Evolutionary conservation across 2,113 vertebrate genomes (phyloP), one percentile per base, ranked within the genome.

Genomic region (Benitochromis conjunctus): DNA sequence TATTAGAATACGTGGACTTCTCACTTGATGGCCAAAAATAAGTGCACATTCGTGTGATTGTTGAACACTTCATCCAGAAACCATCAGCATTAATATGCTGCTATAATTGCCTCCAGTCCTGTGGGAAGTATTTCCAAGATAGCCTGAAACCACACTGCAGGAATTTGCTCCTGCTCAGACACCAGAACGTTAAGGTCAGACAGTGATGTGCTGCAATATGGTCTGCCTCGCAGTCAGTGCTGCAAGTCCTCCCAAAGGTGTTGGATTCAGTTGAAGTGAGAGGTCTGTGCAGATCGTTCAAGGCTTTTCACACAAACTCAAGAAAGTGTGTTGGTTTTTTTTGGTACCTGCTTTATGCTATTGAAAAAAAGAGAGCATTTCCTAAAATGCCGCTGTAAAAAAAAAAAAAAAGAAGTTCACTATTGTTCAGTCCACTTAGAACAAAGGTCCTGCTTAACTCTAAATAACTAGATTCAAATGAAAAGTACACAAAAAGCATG

Each of bases 181-280:
- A 53, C 71, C 71, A 53, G 26, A 76, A 76, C 18, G 46, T 76
- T 76, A 51, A 76, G 71, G 71, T 76, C 69, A 76, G 24, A 76
- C 46, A 76, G 24, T 53, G 71, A 76, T 76, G 71, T 76, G 71
- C 18, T 53, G 71, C 46, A 76, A 34, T 34, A 76, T 76, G 71
- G 46, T 31, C 71, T 53, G 26, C 46, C 46, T 76, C 3, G 2
- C 26, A 76, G 9, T 76, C 46, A 34, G 26, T 12, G 46, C 43
- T 76, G 46, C 41, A 76, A n/a, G 46, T 53, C 9, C 36, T 56
- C 21, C 58, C 34, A 76, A 34, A 80, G 18, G 13, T 62, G 13
- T 18, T 31, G 9, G 31, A 74, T 11, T 29, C 26, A 51, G 12
- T 81, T 66, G 16, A 38, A 9, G 38, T 85, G 38, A 10, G 12